Base-by-base conservation (phyloP, 2,797 vertebrate species). In the Malacoraja senta region DNA sequence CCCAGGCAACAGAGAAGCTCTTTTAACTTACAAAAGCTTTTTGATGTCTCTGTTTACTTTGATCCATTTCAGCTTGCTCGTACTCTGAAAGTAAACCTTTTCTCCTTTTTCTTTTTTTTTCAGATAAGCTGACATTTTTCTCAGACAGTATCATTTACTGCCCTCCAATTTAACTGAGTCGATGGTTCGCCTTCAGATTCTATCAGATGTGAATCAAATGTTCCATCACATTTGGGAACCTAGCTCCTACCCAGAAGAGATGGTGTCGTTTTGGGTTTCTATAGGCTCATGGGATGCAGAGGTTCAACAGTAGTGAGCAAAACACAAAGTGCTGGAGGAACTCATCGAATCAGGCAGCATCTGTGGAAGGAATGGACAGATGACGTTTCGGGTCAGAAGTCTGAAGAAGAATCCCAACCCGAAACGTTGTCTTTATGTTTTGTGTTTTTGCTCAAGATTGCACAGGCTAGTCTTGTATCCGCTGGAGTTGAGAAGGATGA, bases 61-160 rank as follows among this genome's bases (percentile, higher is more conserved):
- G 98, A 98, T 98, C 97, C 97, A 95, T 97, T 97, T 97, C 97
- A 97, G 97, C 97, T 97, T 96, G 98, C 97, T 96, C 97, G 97
- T 97, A 97, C 97, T 97, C 97, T 97, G 96, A 97, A 96, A 96
- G 95, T 94, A 93, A 94, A 93, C 94, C 97, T 96, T 96, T 93
- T 95, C 95, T 94, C 95, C 95, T 95, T 95, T 93, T 95, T 95
- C 95, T 96, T 95, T 96, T 53, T 53, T 44, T 95, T 94, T 94
- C 94, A 96, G 97, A 97, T 96, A 97, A 95, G 95, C 96, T 95
- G 95, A 95, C 95, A 96, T 96, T 90, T 95, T 77, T 95, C 96
- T 94, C 96, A 94, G 96, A 98, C 98, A 98, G 98, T 98, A 97
- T 98, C 98, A 96, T 98, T 99, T 99, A 98, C 98, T 97, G 96